phyloP scores from a whole-genome alignment of 2,797 vertebrate species.

The Macroramphosus scolopax region DNA sequence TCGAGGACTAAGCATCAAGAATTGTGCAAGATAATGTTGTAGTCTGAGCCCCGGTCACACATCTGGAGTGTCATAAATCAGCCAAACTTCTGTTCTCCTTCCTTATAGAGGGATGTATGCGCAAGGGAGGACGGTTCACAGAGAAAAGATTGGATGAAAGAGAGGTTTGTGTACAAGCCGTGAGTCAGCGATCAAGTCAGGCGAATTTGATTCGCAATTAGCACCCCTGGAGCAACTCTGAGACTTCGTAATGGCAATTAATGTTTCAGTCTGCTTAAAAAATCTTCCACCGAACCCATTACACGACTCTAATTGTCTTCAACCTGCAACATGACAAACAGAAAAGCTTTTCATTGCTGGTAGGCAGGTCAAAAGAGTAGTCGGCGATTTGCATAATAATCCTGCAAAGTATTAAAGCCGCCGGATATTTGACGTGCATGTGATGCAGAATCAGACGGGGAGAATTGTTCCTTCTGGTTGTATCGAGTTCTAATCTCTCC shows the following conservation, averaged over 20 bases:
- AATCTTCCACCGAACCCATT: conserved; percentile 12
- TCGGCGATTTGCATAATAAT: conserved; percentile 44
- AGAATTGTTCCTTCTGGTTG: conserved; percentile 19
- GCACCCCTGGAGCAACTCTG: conserved; percentile 20
- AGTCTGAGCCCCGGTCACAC: conserved; percentile 55
- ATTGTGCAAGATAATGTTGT: conserved; percentile 49
- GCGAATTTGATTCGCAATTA: too few species aligned
- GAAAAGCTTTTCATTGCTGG: conserved; percentile 12
- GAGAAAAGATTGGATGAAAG: background rate
- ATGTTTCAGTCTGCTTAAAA: conserved; percentile 4
- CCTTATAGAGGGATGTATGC: background rate
- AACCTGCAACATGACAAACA: conserved; percentile 11
- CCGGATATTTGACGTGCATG: conserved; percentile 33
- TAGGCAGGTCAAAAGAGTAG: conserved; percentile 11
- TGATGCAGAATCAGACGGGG: conserved; percentile 25
- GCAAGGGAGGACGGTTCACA: background rate
- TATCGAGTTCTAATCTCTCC: conserved; percentile 14
- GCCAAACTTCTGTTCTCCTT: conserved; percentile 15
- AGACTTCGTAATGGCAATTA: conserved; percentile 19
- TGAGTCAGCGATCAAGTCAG: too few species aligned
- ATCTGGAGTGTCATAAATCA: conserved; percentile 53
- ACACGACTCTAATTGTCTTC: conserved; percentile 24
- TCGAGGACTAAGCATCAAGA: conserved; percentile 48
- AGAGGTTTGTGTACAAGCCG: background rate
- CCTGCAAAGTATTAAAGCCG: conserved; percentile 27